Evolutionary conservation across 2,888 invertebrate genomes (phyloP).

Genomic region (Nomada hirtipes): DNA sequence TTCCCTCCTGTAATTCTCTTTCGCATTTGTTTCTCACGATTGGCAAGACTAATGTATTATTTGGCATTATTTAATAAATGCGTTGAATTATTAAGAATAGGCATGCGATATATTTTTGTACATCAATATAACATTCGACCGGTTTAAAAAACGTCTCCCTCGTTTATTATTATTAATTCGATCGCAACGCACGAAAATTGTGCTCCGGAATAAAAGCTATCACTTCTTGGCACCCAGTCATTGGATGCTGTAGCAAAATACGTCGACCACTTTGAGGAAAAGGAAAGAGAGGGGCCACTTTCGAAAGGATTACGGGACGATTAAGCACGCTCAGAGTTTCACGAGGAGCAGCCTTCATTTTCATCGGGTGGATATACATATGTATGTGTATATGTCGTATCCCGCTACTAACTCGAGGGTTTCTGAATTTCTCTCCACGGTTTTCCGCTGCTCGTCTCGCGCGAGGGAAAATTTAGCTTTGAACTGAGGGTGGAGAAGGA

Average conservation of each 20-base stretch:
- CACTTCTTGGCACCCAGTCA: slow-evolving; percentile 1
- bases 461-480: slow-evolving; percentile 25
- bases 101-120: too few species aligned
- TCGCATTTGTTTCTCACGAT: neutral
- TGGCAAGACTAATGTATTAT: too few species aligned
- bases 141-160: too few species aligned
- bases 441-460: neutral
- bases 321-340: slow-evolving; percentile 35
- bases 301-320: slow-evolving; percentile 40
- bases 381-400: slow-evolving; percentile 12
- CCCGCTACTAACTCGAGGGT: slow-evolving; percentile 29
- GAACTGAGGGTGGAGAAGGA: neutral
- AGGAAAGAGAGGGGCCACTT: neutral
- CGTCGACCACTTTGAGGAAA: too few species aligned
- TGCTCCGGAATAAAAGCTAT: neutral
- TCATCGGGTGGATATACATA: slow-evolving; percentile 8
- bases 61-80: too few species aligned
- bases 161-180: too few species aligned
- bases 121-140: too few species aligned
- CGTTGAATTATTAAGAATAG: too few species aligned
- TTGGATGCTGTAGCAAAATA: neutral
- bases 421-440: slow-evolving; percentile 17
- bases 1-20: neutral
- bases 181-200: too few species aligned
- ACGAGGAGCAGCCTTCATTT: slow-evolving; percentile 37